A percentile compares a stretch with the other conserved stretches of the same genome.
phyloP scores from a whole-genome alignment of 2,888 invertebrate genomes.

The Pyrgus malvae region DNA sequence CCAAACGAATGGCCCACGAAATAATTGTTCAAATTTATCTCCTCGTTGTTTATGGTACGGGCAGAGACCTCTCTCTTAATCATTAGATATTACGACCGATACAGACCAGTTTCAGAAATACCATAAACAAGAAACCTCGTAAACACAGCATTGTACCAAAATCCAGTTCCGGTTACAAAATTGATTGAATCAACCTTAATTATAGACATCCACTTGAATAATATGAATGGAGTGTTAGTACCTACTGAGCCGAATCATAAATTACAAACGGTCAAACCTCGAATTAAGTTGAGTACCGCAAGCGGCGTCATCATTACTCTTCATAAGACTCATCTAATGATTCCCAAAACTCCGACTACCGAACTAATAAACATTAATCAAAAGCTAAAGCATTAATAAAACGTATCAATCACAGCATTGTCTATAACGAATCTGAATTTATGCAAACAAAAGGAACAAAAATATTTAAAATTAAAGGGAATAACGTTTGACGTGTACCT shows the following conservation, averaged over 20 bases:
- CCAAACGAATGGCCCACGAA: slow-evolving; percentile 51
- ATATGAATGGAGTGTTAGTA: slow-evolving; percentile 60
- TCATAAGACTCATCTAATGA: slow-evolving; percentile 78
- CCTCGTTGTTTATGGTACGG: slow-evolving; percentile 50
- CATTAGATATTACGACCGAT: slow-evolving; percentile 38
- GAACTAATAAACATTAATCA: slow-evolving; percentile 82
- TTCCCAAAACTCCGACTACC: slow-evolving; percentile 78
- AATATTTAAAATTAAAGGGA: slow-evolving; percentile 75
- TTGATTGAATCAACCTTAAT: slow-evolving; percentile 57
- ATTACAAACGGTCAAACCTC: slow-evolving; percentile 65
- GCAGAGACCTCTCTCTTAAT: slow-evolving; percentile 41
- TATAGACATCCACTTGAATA: slow-evolving; percentile 44
- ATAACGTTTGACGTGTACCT: slow-evolving; percentile 81
- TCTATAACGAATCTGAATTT: slow-evolving; percentile 76
- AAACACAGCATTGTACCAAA: slow-evolving; percentile 34
- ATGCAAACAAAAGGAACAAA: slow-evolving; percentile 73
- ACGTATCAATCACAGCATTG: slow-evolving; percentile 77
- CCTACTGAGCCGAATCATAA: slow-evolving; percentile 57
- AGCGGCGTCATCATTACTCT: slow-evolving; percentile 72
- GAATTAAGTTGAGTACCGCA: slow-evolving; percentile 76
- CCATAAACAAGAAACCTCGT: slow-evolving; percentile 36
- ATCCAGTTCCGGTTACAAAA: slow-evolving; percentile 42
- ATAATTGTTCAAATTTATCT: slow-evolving; percentile 64
- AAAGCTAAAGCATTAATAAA: slow-evolving; percentile 71
- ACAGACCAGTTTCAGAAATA: slow-evolving; percentile 31